Evolutionary conservation across 2,113 vertebrate species (phyloP).

Genomic region (Capreolus pygargus): DNA sequence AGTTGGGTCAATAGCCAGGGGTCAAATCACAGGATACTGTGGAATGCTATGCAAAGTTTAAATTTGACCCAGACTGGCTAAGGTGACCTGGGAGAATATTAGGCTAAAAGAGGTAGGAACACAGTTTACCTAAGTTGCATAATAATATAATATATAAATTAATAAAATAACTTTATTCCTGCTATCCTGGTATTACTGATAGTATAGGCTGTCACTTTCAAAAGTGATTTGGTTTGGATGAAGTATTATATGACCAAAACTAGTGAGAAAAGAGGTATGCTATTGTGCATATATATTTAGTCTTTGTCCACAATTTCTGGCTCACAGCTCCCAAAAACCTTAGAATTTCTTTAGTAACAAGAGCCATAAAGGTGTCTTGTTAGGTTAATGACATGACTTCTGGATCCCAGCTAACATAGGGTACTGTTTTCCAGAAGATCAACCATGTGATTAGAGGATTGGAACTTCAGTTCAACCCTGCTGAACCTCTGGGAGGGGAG

Average conservation of each 20-base stretch:
- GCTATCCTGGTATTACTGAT: not conserved
- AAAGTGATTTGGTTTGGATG: not conserved
- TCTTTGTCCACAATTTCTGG: not conserved
- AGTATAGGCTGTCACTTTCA: not conserved
- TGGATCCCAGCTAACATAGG: not conserved
- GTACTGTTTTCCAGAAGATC: not conserved
- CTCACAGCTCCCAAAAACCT: not conserved
- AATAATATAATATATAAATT: not conserved
- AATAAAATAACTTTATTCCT: not conserved
- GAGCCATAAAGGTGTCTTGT: not conserved
- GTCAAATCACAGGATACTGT: not conserved
- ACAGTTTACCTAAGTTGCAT: not conserved
- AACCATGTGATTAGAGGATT: not conserved
- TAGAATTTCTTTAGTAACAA: not conserved
- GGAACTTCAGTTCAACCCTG: not conserved
- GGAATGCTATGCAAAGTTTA: not conserved
- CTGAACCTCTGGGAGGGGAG: not conserved
- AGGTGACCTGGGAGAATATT: not conserved
- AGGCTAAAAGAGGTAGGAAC: not conserved
- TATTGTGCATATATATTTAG: not conserved
- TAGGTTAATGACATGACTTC: not conserved
- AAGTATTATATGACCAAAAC: not conserved
- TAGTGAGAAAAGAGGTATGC: not conserved
- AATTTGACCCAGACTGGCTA: not conserved
- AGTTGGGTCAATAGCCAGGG: not conserved